These are phyloP conservation scores for Holcopasites calliopsidis DNA, from an alignment of 1,140 invertebrate species.

Conservation along the genomic window DNA sequence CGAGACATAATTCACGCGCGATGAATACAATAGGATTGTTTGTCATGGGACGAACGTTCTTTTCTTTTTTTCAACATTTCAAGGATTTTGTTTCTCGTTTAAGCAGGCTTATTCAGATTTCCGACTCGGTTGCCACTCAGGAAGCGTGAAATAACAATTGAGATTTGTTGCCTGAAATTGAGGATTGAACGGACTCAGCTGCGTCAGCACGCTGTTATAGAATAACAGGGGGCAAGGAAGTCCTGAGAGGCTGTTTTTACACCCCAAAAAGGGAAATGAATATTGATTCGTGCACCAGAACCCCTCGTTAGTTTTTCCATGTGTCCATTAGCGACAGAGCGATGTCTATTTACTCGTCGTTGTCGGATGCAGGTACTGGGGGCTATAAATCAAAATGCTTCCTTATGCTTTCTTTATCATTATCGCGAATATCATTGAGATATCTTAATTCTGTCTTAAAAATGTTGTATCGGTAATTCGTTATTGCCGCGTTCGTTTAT, in stretches of 20 bases:
- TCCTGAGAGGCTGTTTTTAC: not conserved
- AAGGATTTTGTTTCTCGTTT: not conserved
- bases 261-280: no score
- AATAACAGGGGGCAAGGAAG: not conserved
- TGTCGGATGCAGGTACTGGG: no score
- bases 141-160: not conserved
- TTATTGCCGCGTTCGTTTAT: not conserved
- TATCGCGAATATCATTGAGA: not conserved
- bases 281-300: no score
- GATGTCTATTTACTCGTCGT: no score
- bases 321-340: no score
- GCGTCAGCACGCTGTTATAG: not conserved
- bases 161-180: not conserved
- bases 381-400: no score
- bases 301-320: no score
- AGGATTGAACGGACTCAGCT: not conserved
- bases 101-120: not conserved
- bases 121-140: not conserved
- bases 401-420: not conserved
- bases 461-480: not conserved
- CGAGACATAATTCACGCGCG: not conserved
- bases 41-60: not conserved
- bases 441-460: not conserved
- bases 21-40: conserved; percentile 11
- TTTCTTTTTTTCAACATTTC: not conserved